Percentiles rank a stretch among this genome's conserved stretches.
These are phyloP conservation scores for Spodoptera exigua DNA, from an alignment of 2,888 invertebrate genomes.

Conservation along the genomic window DNA sequence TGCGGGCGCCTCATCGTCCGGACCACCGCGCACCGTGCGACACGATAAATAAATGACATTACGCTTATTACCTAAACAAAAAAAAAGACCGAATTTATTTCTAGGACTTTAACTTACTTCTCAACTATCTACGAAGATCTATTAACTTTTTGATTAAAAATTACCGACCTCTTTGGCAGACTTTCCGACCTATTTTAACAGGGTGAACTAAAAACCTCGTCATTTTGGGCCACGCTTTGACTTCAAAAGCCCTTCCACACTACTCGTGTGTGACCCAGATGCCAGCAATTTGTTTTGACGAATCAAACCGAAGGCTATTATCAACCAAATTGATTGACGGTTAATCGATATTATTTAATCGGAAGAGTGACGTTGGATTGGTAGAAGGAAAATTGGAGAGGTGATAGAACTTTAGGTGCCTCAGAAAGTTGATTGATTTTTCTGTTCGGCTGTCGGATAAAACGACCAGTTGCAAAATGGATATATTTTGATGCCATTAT, in stretches of 20 bases:
- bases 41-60: too few relatives aligned
- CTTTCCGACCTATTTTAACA: slow-evolving; percentile 44
- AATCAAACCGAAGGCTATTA: slow-evolving; percentile 57
- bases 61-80: too few relatives aligned
- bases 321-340: slow-evolving; percentile 47
- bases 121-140: neutral
- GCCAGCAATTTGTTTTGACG: slow-evolving; percentile 63
- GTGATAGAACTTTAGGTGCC: neutral
- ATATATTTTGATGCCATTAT: too few relatives aligned
- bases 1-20: too few relatives aligned
- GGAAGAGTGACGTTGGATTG: slow-evolving; percentile 35
- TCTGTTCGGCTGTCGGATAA: too few relatives aligned
- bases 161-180: slow-evolving; percentile 1
- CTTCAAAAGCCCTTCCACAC: slow-evolving; percentile 36
- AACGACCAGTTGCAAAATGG: too few relatives aligned
- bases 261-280: slow-evolving; percentile 59
- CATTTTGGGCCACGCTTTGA: slow-evolving; percentile 15
- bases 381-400: slow-evolving; percentile 12
- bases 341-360: slow-evolving; percentile 59
- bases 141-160: slow-evolving; percentile 23
- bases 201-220: slow-evolving; percentile 39
- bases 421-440: too few relatives aligned
- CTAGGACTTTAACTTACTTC: too few relatives aligned
- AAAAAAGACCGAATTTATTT: too few relatives aligned
- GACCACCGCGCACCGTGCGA: too few relatives aligned